phyloP scores from a whole-genome alignment of 1,140 invertebrate genomes.

The Ladona fulva region DNA sequence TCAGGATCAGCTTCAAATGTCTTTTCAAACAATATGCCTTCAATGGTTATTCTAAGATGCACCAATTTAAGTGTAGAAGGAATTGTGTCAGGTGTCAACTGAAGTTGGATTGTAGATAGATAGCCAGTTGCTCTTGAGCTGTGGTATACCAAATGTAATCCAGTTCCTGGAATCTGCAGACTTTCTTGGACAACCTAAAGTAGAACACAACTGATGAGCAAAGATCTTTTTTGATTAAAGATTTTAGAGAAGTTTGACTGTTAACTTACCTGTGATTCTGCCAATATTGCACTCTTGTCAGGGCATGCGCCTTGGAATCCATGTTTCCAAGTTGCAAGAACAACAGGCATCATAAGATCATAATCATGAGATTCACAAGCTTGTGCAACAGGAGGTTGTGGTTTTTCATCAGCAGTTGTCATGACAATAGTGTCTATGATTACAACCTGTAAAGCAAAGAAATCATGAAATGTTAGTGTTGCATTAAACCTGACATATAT shows the following conservation, averaged over 20 bases:
- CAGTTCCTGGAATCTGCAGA: conserved; percentile 83
- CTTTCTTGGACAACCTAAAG: conserved; percentile 84
- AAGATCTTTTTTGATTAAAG: too few relatives aligned
- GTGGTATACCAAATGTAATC: conserved; percentile 88
- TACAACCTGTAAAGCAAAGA: conserved; percentile 54
- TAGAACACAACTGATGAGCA: conserved; percentile 14
- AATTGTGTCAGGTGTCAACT: conserved; percentile 78
- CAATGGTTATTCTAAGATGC: conserved; percentile 83
- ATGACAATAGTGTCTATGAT: conserved; percentile 81
- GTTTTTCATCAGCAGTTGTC: conserved; percentile 72
- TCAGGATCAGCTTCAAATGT: conserved; percentile 90
- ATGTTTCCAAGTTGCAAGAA: conserved; percentile 91
- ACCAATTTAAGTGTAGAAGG: conserved; percentile 73
- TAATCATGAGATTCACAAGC: conserved; percentile 85
- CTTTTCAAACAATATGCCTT: conserved; percentile 88
- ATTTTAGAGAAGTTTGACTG: too few relatives aligned
- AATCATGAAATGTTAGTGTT: neutral
- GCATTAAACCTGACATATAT: too few relatives aligned
- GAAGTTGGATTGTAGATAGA: conserved; percentile 87
- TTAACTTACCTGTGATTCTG: conserved; percentile 72
- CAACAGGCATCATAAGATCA: conserved; percentile 87
- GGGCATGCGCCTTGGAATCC: conserved; percentile 92
- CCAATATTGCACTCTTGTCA: conserved; percentile 81
- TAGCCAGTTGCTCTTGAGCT: conserved; percentile 87
- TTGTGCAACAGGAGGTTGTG: conserved; percentile 43